Base-by-base conservation (phyloP, 2,113 vertebrate genomes). In the Natator depressus region DNA sequence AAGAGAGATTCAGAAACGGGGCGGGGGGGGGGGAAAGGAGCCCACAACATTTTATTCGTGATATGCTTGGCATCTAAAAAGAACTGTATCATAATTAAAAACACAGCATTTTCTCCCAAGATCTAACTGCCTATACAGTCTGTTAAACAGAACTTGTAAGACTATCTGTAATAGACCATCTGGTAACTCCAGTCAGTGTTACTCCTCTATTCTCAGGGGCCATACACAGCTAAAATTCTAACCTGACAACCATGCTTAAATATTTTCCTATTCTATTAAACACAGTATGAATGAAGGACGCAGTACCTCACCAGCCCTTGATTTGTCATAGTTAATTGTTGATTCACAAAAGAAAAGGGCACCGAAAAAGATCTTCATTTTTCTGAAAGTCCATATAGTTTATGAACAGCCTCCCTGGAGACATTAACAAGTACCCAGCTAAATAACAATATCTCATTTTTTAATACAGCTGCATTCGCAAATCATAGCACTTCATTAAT, bases 221-320 rank as follows among this genome's bases (percentile, higher is more conserved):
- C 12, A 72, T 24, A 49, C 10, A 69, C 1, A 29, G 49, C 14
- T 55, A 38, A 80, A 57, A 10, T 20, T 72, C n/a, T 38, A 22
- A 72, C 22, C 72, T 83, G 80, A 65, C 22, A 91, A 47, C 0
- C 9, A 20, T 75, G 87, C n/a, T 38, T 19, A 38, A 93, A 81
- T 2, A 19, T 3, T 80, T 80, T 2, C 27, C 24, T 29, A 47
- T 72, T 72, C 17, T 6, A 46, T 31, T 83, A 5, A 76, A 8
- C 12, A 82, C 4, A 7, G 3, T 25, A 38, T 10, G 5, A 69
- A 89, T 42, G 29, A 57, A 85, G 75, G 29, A 47, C n/a, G 57
- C 85, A 87, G 83, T n/a, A 24, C 27, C 54, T 80, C 42, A 69
- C 5, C 5, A 76, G 51, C 83, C 38, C 51, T 22, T 0, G 0